Evolutionary conservation across 1,140 invertebrate species (phyloP).

Genomic region (Micrasema longulum): DNA sequence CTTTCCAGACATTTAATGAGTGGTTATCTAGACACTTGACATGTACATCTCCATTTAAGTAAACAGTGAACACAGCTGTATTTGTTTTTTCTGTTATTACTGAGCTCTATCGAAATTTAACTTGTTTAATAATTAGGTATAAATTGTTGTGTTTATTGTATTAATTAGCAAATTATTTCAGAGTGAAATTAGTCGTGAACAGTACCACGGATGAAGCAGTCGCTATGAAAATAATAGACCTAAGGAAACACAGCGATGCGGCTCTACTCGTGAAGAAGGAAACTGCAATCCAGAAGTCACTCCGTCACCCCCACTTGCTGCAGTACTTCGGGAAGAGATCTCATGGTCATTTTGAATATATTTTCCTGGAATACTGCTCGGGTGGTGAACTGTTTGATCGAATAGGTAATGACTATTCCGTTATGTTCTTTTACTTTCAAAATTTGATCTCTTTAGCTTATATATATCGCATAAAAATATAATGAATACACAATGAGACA

Average conservation of each 20-base stretch:
- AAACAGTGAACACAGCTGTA: slow-evolving; percentile 31
- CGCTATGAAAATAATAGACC: slow-evolving; percentile 92
- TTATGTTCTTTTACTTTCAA: no score
- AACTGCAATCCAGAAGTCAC: slow-evolving; percentile 86
- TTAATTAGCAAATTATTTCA: slow-evolving; percentile 60
- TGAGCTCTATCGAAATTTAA: slow-evolving; percentile 18
- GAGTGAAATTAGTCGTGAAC: slow-evolving; percentile 94
- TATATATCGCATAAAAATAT: neutral
- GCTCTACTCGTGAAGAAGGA: slow-evolving; percentile 79
- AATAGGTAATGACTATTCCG: slow-evolving; percentile 77
- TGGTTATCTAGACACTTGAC: neutral
- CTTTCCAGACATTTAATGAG: no score
- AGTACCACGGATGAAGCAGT: slow-evolving; percentile 84
- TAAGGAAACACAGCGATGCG: slow-evolving; percentile 78
- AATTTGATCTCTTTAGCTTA: neutral
- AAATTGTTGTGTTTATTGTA: no score
- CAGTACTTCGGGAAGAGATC: slow-evolving; percentile 88
- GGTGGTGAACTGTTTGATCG: slow-evolving; percentile 97
- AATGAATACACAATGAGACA: no score
- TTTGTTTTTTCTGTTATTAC: slow-evolving; percentile 30
- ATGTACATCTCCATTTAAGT: slow-evolving; percentile 9
- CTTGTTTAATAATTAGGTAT: slow-evolving; percentile 2
- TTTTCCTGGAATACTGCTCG: slow-evolving; percentile 96
- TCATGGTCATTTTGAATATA: slow-evolving; percentile 84
- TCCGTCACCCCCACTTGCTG: slow-evolving; percentile 89